A percentile compares a stretch with the other conserved stretches of the same genome.
phyloP scores from a whole-genome alignment of 37 sponge, comb jelly and placozoan genomes.

The Cliona cf. orientalis region DNA sequence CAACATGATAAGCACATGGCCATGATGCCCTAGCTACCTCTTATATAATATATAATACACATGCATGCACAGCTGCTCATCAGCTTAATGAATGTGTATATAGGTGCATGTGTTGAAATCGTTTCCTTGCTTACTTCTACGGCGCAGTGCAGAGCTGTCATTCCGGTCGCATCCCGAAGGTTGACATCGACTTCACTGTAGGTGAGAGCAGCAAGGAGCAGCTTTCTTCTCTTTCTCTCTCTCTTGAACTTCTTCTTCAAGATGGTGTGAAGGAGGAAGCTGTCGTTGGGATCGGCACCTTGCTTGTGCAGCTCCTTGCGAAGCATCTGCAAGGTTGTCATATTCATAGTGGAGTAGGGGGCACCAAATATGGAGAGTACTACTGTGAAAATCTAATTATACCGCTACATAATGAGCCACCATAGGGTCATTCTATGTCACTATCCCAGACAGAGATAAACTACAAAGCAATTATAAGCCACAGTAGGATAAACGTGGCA shows the following conservation, averaged over 20 bases:
- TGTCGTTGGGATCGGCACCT: constrained; percentile 1
- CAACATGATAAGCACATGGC: no score
- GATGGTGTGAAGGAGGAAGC: constrained; percentile 6
- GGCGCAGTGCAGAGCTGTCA: constrained; percentile 33
- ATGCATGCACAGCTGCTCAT: no score
- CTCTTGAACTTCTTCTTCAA: constrained; percentile 10
- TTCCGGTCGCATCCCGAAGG: constrained; percentile 7
- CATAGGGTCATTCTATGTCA: no score
- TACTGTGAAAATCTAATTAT: no score
- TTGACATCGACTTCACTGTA: constrained; percentile 53
- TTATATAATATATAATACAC: no score
- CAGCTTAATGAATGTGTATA: not conserved
- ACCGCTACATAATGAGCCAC: no score
- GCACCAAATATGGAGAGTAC: no score
- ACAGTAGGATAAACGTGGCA: no score
- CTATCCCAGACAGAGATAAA: no score
- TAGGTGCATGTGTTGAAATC: not conserved
- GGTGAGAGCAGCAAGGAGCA: constrained; percentile 36
- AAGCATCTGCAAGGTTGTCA: not conserved
- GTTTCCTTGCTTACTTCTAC: constrained; percentile 11
- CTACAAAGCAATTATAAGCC: no score
- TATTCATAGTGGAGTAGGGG: no score
- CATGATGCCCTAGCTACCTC: no score
- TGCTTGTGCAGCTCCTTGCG: constrained; percentile 5
- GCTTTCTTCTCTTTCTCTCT: constrained; percentile 6